Conservation (phyloP, 92 coral and sea anemone genomes). For the Zoanthus solanderi region DNA sequence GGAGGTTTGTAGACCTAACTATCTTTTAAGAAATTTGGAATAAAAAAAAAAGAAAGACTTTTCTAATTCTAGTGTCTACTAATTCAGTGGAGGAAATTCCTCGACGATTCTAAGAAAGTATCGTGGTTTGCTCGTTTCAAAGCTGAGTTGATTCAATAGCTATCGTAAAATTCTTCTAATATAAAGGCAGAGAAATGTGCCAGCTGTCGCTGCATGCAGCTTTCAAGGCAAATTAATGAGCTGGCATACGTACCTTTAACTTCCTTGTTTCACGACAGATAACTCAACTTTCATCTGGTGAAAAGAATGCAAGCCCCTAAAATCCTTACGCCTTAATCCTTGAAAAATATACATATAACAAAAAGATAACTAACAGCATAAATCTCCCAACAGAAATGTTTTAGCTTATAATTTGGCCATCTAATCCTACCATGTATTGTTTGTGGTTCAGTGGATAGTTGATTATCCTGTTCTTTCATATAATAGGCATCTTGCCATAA, state of each 20-base stretch:
- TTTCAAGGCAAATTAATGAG: not conserved
- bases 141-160: not conserved
- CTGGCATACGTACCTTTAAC: not conserved
- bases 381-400: not conserved
- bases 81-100: not conserved
- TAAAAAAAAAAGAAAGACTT: too few relatives aligned
- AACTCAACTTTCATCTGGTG: not conserved
- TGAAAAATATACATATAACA: too few relatives aligned
- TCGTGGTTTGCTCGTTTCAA: not conserved
- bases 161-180: not conserved
- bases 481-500: not conserved
- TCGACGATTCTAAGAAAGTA: not conserved
- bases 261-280: not conserved
- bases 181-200: not conserved
- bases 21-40: too few relatives aligned
- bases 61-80: not conserved
- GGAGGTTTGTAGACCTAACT: too few relatives aligned
- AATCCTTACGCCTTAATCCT: not conserved
- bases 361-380: too few relatives aligned
- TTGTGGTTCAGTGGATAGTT: not conserved
- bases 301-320: not conserved
- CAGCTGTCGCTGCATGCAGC: not conserved
- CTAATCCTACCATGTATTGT: not conserved
- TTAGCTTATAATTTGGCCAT: not conserved
- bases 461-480: not conserved